These are phyloP conservation scores for Ptychobarbus kaznakovi DNA, from an alignment of 2,797 vertebrate species.

Conservation along the genomic window DNA sequence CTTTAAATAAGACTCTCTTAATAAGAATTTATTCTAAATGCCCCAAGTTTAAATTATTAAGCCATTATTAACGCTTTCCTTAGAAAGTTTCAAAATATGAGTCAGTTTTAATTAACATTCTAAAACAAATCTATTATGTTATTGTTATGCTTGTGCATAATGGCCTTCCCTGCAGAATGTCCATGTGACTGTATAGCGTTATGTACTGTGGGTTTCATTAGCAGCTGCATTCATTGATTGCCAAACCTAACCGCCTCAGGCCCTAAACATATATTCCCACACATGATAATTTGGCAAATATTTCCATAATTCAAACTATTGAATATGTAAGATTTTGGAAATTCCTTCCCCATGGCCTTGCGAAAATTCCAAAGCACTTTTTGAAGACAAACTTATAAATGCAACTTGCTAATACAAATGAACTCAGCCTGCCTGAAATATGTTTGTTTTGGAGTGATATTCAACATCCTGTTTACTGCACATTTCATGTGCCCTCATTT, in stretches of 20 bases:
- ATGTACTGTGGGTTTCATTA: neutral
- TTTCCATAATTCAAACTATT: constrained; percentile 11
- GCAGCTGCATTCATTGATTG: neutral
- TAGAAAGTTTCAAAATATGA: neutral
- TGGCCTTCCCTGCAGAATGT: neutral
- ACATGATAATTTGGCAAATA: constrained; percentile 7
- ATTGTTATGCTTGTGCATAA: neutral
- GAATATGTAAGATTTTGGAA: constrained; percentile 6
- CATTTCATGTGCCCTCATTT: constrained; percentile 19
- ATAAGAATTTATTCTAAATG: neutral
- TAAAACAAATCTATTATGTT: neutral
- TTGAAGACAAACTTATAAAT: constrained; percentile 15
- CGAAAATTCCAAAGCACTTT: neutral
- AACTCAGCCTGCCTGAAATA: constrained; percentile 2
- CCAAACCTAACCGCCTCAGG: neutral
- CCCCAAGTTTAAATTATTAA: neutral
- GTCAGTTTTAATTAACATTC: neutral
- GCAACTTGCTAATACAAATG: constrained; percentile 5
- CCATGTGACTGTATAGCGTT: neutral
- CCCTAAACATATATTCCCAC: constrained; percentile 1
- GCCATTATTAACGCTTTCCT: no score
- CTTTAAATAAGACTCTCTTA: neutral
- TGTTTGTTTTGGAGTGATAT: constrained; percentile 7
- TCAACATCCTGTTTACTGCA: neutral
- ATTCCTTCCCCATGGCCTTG: constrained; percentile 3